phyloP scores from a whole-genome alignment of 2,888 invertebrate genomes.

The Orthonevra nobilis region DNA sequence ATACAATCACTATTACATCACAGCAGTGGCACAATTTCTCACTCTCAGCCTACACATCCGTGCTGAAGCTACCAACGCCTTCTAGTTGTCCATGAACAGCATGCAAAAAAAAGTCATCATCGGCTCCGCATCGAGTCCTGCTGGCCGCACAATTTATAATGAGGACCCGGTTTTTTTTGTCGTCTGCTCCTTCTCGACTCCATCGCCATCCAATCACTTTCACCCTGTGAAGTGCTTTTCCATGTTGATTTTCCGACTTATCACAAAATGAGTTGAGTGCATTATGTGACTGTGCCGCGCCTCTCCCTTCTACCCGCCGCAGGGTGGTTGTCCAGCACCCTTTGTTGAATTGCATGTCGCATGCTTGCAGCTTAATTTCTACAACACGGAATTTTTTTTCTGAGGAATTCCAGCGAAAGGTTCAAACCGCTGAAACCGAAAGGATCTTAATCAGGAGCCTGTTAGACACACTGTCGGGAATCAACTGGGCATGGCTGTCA shows the following conservation, averaged over 20 bases:
- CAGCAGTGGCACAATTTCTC: slow-evolving; percentile 19
- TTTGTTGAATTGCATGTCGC: neutral
- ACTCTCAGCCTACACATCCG: slow-evolving; percentile 39
- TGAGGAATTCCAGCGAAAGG: slow-evolving; percentile 12
- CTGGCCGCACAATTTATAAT: slow-evolving; percentile 55
- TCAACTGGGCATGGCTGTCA: slow-evolving; percentile 10
- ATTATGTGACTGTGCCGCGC: slow-evolving; percentile 66
- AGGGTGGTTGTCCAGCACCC: too few species aligned
- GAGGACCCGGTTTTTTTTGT: slow-evolving; percentile 50
- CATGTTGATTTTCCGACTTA: slow-evolving; percentile 70
- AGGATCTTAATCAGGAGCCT: slow-evolving; percentile 63
- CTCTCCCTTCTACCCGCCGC: too few species aligned
- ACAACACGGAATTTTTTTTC: slow-evolving; percentile 20
- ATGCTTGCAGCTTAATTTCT: slow-evolving; percentile 4
- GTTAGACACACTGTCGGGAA: slow-evolving; percentile 57
- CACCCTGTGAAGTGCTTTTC: slow-evolving; percentile 67
- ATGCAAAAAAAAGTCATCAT: slow-evolving; percentile 40
- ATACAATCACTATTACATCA: slow-evolving; percentile 53
- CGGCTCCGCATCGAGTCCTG: slow-evolving; percentile 13
- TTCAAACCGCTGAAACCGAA: slow-evolving; percentile 38
- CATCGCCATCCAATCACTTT: slow-evolving; percentile 20
- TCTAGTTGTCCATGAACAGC: slow-evolving; percentile 1
- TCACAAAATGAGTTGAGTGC: slow-evolving; percentile 70
- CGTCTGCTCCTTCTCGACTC: neutral
- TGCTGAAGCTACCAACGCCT: slow-evolving; percentile 19